Evolutionary conservation across 2,797 vertebrate genomes (phyloP), one percentile per base, ranked within the genome.

Genomic region (Novumbra hubbsi): DNA sequence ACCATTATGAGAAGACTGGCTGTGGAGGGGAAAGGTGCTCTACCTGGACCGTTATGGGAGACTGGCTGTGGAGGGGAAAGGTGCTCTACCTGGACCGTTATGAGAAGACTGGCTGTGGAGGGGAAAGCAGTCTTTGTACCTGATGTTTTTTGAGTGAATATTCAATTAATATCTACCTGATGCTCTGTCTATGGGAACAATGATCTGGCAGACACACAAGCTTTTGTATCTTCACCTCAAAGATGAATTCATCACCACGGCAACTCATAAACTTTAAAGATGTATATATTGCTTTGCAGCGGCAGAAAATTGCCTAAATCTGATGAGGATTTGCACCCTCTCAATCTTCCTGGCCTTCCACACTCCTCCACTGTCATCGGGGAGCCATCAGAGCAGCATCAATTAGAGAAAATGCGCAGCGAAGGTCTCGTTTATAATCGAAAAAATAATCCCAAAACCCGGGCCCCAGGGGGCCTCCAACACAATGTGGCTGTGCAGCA

Each of bases 361-460:
- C 3, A 28, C n/a, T 2, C 50, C 87, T 83, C 32, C 83, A 87
- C 88, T 62, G 88, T 93, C 90, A 84, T 89, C 88, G 57, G 91
- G 88, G 93, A 91, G 88, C 87, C 82, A 81, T 88, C 92, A 91
- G 86, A 81, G 88, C 83, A 82, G 90, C 85, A 83, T 90, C 88
- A 86, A 92, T 94, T 94, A 94, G 90, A 89, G 89, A 89, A 57
- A 94, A 94, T 91, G 88, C 85, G 72, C 87, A 68, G 78, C 21
- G 83, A 94, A 92, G 88, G 92, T 86, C 86, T 91, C 90, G 70
- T 95, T 92, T 94, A 93, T 92, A 93, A 93, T 84, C 85, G 86
- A 86, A 83, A 83, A 88, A 91, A 91, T 85, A 84, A 83, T 89
- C 90, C 89, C 80, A 89, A 90, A 87, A 73, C 66, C 87, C 84